These are phyloP conservation scores for Prochilodus magdalenae DNA, from an alignment of 2,113 vertebrate genomes.

Conservation along the genomic window DNA sequence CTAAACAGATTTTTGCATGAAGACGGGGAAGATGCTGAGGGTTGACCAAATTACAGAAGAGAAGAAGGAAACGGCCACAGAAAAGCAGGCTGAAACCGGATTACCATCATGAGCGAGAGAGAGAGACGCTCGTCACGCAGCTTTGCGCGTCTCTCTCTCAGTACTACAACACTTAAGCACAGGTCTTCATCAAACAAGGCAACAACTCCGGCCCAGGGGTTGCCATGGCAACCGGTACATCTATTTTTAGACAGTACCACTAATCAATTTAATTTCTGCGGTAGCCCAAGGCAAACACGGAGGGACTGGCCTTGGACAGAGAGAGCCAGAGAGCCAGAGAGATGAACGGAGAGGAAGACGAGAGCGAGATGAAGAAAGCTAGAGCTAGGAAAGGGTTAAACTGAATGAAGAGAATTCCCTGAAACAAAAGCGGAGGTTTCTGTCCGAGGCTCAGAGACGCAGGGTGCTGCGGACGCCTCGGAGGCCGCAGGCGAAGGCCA, in stretches of 20 bases:
- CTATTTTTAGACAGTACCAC: constrained; percentile 68
- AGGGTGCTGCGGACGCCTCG: neutral
- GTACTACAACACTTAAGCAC: constrained; percentile 61
- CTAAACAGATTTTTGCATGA: constrained; percentile 1
- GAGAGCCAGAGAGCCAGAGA: neutral
- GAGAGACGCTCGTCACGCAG: constrained; percentile 15
- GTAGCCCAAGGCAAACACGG: constrained; percentile 55
- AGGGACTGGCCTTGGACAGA: constrained; percentile 37
- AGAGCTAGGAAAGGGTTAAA: constrained; percentile 34
- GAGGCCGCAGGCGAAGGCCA: neutral
- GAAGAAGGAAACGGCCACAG: neutral
- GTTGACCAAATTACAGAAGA: neutral
- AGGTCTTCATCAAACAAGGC: constrained; percentile 64
- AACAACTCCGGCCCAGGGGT: constrained; percentile 61
- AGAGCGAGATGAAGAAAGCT: constrained; percentile 12
- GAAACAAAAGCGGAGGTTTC: constrained; percentile 20
- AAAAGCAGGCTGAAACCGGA: constrained; percentile 22
- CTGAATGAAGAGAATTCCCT: neutral
- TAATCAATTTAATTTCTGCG: constrained; percentile 69
- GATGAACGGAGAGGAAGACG: neutral
- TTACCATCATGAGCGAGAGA: neutral
- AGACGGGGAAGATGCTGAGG: neutral
- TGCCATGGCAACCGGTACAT: constrained; percentile 61
- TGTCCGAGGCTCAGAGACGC: constrained; percentile 8
- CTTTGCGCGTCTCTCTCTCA: constrained; percentile 3